Conservation (phyloP, 2,888 invertebrate species). For the Atrina japonica region DNA sequence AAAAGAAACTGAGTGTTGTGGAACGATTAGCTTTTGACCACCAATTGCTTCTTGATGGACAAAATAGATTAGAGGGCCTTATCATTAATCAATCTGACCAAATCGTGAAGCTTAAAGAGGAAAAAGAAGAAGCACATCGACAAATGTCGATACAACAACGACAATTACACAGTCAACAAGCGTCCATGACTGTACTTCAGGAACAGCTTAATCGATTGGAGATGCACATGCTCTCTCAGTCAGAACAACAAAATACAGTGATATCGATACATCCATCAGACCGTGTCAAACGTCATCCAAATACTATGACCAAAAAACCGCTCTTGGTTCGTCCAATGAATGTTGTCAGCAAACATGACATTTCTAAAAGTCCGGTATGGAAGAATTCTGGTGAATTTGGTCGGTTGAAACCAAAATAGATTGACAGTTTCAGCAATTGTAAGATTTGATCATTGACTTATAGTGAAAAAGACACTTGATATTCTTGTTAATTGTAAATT, state of each 20-base stretch:
- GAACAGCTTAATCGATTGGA: conserved; percentile 60
- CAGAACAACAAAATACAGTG: conserved; percentile 33
- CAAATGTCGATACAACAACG: conserved; percentile 57
- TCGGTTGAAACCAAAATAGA: conserved; percentile 1
- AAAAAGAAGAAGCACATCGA: conserved; percentile 53
- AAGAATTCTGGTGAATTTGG: conserved; percentile 25
- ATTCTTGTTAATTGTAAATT: no score
- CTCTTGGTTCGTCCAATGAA: conserved; percentile 55
- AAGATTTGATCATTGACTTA: no score
- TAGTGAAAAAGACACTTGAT: no score
- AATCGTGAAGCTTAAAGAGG: conserved; percentile 50
- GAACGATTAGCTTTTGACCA: conserved; percentile 58
- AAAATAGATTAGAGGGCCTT: conserved; percentile 53
- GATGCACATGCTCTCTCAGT: conserved; percentile 38
- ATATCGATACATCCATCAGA: conserved; percentile 28
- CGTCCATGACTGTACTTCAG: conserved; percentile 57
- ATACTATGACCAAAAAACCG: conserved; percentile 41
- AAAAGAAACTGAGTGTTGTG: conserved; percentile 55
- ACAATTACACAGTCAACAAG: conserved; percentile 60
- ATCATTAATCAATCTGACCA: conserved; percentile 52
- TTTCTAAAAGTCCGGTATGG: conserved; percentile 60
- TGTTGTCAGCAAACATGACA: conserved; percentile 54
- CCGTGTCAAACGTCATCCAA: conserved; percentile 36
- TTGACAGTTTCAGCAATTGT: neutral
- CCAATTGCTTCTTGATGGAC: conserved; percentile 52